Evolutionary conservation across 2,888 invertebrate species (phyloP).

Genomic region (Diaphora mendica): DNA sequence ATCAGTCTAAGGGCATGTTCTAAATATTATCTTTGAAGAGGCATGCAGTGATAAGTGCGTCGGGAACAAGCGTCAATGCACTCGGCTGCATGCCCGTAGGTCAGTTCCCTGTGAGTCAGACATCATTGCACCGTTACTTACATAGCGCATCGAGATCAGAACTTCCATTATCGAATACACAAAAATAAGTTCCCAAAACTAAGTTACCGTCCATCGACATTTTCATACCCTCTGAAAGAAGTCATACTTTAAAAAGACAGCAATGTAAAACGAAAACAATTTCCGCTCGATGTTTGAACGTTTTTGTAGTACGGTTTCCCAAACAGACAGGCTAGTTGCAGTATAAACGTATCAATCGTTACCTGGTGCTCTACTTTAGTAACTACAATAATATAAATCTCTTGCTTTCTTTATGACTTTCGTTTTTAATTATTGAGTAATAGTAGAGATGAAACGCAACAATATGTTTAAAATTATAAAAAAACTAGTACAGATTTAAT

Average conservation of each 20-base stretch:
- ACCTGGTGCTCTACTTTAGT: conserved; percentile 74
- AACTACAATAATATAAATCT: conserved; percentile 76
- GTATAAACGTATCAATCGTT: conserved; percentile 75
- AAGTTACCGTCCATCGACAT: conserved; percentile 37
- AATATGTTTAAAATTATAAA: conserved; percentile 19
- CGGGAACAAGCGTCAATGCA: conserved; percentile 82
- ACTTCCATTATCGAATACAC: conserved; percentile 55
- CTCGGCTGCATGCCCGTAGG: conserved; percentile 84
- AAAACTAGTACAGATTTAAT: conserved; percentile 25
- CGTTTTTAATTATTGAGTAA: conserved; percentile 72
- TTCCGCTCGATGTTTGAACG: conserved; percentile 20
- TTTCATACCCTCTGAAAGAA: neutral
- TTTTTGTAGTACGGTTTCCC: conserved; percentile 44
- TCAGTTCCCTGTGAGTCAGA: conserved; percentile 86
- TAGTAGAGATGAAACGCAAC: no score
- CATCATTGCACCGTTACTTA: conserved; percentile 82
- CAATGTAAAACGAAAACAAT: conserved; percentile 50
- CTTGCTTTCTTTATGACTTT: conserved; percentile 75
- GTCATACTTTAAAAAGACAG: conserved; percentile 23
- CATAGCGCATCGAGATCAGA: conserved; percentile 74
- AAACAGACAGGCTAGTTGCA: conserved; percentile 65
- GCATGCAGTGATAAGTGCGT: conserved; percentile 83
- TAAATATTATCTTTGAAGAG: conserved; percentile 82
- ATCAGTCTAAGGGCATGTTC: conserved; percentile 75
- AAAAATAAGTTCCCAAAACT: conserved; percentile 2